A percentile compares a stretch with the other conserved stretches of the same genome.
phyloP scores from a whole-genome alignment of 2,797 vertebrate species.

The Notoglanidium macrostoma region DNA sequence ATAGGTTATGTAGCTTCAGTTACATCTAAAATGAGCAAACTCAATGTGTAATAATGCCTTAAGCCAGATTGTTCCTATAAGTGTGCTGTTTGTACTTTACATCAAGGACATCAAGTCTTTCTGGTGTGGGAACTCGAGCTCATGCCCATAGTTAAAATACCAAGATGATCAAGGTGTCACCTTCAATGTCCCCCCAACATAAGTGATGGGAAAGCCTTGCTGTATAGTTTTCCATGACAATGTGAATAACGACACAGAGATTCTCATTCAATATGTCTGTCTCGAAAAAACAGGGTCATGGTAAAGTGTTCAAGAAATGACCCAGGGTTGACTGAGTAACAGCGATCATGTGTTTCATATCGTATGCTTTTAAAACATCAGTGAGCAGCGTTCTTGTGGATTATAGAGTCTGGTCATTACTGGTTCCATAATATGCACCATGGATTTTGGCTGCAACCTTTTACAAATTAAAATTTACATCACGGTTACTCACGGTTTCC shows the following conservation, averaged over 20 bases:
- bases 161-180: not conserved
- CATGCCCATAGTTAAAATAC: not conserved
- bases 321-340: not conserved
- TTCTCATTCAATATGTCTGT: not conserved
- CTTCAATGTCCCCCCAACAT: not conserved
- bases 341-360: conserved; percentile 45
- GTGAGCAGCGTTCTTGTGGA: not conserved
- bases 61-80: not conserved
- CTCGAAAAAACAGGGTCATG: not conserved
- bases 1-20: not conserved
- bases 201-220: not conserved
- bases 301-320: conserved; percentile 19
- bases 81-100: not conserved
- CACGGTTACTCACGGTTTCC: not conserved
- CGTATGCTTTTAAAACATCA: not conserved
- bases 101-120: not conserved
- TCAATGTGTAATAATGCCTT: too few relatives aligned
- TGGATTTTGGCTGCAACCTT: not conserved
- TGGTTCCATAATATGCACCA: not conserved
- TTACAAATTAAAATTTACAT: not conserved
- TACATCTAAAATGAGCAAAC: not conserved
- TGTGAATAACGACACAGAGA: not conserved
- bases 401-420: not conserved
- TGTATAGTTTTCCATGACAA: conserved; percentile 9
- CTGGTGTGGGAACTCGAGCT: not conserved